Conservation (phyloP, 2,888 invertebrate genomes). For the Ectemnius lituratus region DNA sequence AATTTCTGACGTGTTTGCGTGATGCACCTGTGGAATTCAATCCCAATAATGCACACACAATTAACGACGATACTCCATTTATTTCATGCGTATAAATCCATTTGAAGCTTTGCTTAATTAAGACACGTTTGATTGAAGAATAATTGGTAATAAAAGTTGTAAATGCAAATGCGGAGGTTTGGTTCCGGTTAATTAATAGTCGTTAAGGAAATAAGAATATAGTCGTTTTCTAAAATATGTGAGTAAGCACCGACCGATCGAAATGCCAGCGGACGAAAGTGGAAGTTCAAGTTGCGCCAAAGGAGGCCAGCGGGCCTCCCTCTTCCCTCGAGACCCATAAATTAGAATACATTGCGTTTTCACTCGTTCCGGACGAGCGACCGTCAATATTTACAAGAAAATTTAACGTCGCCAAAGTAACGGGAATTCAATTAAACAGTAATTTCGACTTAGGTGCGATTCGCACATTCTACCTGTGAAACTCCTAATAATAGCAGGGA, state of each 20-base stretch:
- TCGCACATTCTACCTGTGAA: too few relatives aligned
- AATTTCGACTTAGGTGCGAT: background rate
- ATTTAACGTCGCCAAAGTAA: background rate
- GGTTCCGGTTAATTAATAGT: background rate
- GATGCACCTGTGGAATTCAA: conserved; percentile 31
- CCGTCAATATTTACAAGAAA: conserved; percentile 9
- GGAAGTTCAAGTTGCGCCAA: conserved; percentile 8
- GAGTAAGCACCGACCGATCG: background rate
- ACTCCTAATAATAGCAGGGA: too few relatives aligned
- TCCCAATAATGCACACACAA: background rate
- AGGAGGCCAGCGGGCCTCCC: conserved; percentile 8
- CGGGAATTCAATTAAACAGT: conserved; percentile 9
- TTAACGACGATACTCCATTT: too few relatives aligned
- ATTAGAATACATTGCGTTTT: conserved; percentile 21
- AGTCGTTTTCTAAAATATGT: background rate
- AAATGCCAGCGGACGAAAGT: conserved; percentile 13
- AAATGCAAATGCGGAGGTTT: too few relatives aligned
- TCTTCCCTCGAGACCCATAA: background rate
- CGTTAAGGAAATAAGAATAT: background rate
- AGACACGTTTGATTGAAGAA: too few relatives aligned
- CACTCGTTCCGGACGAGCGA: background rate
- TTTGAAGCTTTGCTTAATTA: too few relatives aligned
- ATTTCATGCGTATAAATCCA: too few relatives aligned
- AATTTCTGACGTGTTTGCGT: conserved; percentile 49
- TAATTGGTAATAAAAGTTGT: too few relatives aligned